These are phyloP conservation scores for Sphinx pinastri DNA, from an alignment of 2,888 invertebrate genomes.

Conservation along the genomic window DNA sequence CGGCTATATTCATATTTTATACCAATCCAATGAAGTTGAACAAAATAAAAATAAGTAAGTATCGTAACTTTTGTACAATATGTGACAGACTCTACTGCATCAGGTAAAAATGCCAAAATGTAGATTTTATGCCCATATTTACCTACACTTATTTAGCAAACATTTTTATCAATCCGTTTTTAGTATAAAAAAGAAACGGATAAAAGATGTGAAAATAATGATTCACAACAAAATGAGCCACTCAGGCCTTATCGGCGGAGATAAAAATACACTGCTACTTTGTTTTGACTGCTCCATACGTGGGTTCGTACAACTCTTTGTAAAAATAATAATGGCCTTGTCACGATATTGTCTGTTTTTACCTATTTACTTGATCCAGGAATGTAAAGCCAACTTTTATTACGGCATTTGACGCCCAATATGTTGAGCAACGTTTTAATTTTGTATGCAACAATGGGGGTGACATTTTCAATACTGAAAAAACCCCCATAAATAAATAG, in stretches of 20 bases:
- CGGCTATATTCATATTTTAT: no score
- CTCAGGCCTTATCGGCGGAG: constrained; percentile 39
- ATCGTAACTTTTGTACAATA: no score
- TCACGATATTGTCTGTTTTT: not conserved
- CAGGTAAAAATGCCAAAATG: not conserved
- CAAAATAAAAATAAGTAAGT: no score
- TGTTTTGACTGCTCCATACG: constrained; percentile 32
- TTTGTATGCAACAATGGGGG: no score
- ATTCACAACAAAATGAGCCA: not conserved
- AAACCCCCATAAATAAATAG: no score
- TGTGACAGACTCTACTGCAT: no score
- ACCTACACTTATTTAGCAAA: not conserved
- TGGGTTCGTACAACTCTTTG: not conserved
- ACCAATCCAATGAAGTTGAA: no score
- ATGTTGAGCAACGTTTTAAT: no score
- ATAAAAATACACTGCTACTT: constrained; percentile 38
- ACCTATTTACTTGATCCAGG: not conserved
- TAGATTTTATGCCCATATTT: not conserved
- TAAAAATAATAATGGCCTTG: not conserved
- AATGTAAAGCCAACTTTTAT: not conserved
- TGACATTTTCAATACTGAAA: no score
- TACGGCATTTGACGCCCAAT: no score
- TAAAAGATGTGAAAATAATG: not conserved
- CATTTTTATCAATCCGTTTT: not conserved
- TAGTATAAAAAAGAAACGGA: not conserved